Evolutionary conservation across 2,113 vertebrate species (phyloP), one percentile per base, ranked within the genome.

Genomic region (Octodon degus): DNA sequence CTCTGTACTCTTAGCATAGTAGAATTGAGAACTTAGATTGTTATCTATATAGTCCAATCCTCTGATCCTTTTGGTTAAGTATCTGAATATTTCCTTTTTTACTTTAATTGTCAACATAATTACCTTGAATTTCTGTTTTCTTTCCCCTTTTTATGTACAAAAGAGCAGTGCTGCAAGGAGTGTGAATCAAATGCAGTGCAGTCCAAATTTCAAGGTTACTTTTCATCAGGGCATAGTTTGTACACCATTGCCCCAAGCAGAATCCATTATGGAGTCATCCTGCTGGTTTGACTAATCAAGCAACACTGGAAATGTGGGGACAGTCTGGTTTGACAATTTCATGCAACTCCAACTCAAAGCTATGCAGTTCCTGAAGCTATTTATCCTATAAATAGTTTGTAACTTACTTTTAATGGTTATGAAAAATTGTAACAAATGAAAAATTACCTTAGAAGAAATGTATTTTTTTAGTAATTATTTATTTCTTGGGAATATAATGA

Each of bases 61-160:
- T 94, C 25, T 24, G 94, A 47, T 62, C 95, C 40, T 60, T 89
- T 93, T 89, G 30, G 50, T 94, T 60, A 25, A 83, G 37, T 81
- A 96, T 74, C 68, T 96, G 74, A 62, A 65, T 86, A 77, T 87
- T 93, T 79, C 55, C 62, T 67, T 68, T 90, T 94, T 90, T 19
- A 82, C 20, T 86, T 86, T 55, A 92, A 90, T 91, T 81, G 85
- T 13, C 20, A 47, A 87, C 25, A 27, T 53, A 55, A 89, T 79
- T 84, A 34, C 60, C 72, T 96, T 43, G 43, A 34, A 55, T 91
- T 83, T 79, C 43, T 50, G 43, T 50, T 76, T 55, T 9, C 47
- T 91, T 93, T 76, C 30, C 55, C 82, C 94, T 58, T 93, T 82
- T n/a, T 50, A 5, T 82, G 20, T 77, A 91, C 91, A 86, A 95